Evolutionary conservation across 2,888 invertebrate species (phyloP).

Genomic region (Caenorhabditis afra): DNA sequence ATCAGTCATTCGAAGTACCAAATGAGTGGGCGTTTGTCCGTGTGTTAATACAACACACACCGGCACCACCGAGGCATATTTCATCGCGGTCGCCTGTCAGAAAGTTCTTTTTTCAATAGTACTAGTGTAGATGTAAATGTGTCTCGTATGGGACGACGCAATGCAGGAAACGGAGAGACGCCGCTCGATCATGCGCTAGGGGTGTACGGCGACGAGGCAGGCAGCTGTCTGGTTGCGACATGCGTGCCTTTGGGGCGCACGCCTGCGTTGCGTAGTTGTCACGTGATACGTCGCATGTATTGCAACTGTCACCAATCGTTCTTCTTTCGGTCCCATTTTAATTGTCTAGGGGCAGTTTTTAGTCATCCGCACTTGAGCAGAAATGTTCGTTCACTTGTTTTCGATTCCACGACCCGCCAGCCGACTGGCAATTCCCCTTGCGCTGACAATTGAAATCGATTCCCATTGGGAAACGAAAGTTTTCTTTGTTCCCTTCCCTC

Average conservation of each 20-base stretch:
- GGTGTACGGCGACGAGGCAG: constrained; percentile 56
- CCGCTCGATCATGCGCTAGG: constrained; percentile 47
- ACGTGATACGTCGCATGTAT: constrained; percentile 44
- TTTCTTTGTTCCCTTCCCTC: constrained; percentile 31
- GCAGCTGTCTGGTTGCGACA: constrained; percentile 59
- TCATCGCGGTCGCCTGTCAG: constrained; percentile 5
- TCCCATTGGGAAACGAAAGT: constrained; percentile 49
- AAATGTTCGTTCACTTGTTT: constrained; percentile 19
- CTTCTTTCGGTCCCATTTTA: not conserved
- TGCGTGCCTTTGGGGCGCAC: constrained; percentile 45
- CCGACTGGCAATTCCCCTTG: constrained; percentile 16
- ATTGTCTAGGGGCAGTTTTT: constrained; percentile 1
- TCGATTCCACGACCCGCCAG: constrained; percentile 15
- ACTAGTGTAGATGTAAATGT: constrained; percentile 37
- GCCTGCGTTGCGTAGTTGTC: constrained; percentile 45
- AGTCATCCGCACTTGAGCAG: constrained; percentile 4
- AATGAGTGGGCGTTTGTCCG: constrained; percentile 25
- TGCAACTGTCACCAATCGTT: constrained; percentile 16
- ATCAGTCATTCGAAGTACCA: constrained; percentile 49
- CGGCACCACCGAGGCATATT: not conserved
- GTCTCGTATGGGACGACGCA: constrained; percentile 31
- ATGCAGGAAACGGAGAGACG: constrained; percentile 19
- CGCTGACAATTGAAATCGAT: constrained; percentile 41
- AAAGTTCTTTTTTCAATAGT: constrained; percentile 31
- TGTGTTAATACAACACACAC: not conserved